A percentile compares a stretch with the other conserved stretches of the same genome.
Evolutionary conservation across 2,113 vertebrate genomes (phyloP).

Genomic region (Gulo gulo): DNA sequence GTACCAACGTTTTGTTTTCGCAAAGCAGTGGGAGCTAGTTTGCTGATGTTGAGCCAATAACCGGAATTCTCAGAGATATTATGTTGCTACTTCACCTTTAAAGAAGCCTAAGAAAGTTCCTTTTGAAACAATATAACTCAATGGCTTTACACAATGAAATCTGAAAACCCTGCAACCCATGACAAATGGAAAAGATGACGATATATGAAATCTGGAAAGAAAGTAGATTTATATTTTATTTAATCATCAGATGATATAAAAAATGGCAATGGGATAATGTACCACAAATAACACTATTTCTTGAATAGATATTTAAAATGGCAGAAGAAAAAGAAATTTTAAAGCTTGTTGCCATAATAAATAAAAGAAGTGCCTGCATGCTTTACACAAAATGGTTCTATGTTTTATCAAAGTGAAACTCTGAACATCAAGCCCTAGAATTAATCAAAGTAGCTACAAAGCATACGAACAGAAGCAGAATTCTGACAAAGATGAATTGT

Average conservation of each 20-base stretch:
- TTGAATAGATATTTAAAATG: conserved; percentile 54
- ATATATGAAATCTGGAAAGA: neutral
- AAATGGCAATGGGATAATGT: neutral
- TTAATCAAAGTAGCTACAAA: conserved; percentile 61
- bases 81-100: neutral
- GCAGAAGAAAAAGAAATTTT: conserved; percentile 35
- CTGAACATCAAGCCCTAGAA: conserved; percentile 52
- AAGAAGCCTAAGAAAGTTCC: neutral
- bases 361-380: neutral
- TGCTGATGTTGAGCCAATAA: neutral
- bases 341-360: conserved; percentile 35
- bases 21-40: neutral
- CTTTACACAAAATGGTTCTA: neutral
- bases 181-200: neutral
- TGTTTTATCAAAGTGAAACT: conserved; percentile 38
- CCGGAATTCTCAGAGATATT: neutral
- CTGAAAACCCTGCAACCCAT: neutral
- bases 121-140: neutral
- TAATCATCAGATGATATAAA: neutral
- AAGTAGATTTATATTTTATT: conserved; percentile 21
- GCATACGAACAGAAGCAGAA: conserved; percentile 29
- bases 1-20: neutral
- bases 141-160: neutral
- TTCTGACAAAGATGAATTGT: conserved; percentile 30
- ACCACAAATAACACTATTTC: neutral